Base-by-base conservation (phyloP, 2,113 vertebrate genomes). In the Leptobrachium ailaonicum region DNA sequence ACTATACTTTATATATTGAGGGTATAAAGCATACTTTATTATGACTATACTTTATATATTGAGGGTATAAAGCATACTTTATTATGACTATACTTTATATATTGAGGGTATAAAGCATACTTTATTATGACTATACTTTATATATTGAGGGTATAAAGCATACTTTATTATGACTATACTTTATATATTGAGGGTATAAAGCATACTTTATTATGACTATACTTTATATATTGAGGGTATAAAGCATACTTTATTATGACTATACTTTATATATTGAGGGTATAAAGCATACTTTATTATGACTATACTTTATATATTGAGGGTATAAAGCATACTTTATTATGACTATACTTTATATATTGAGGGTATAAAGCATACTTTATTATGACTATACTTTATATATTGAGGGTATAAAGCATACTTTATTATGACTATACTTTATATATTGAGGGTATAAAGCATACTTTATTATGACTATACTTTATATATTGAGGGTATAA, bases 341-440 rank as follows among this genome's bases (percentile, higher is more conserved):
- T 32, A 69, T 58, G 41, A 75, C 32, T 76, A n/a, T 67, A 80
- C 47, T 73, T 60, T 64, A 9, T 60, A 41, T 41, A 63, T 8
- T 71, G 42, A 78, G 13, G 41, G 66, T 40, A 41, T 42, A 32
- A 20, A 67, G 62, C 47, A 50, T 50, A 50, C 4, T 50, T 4
- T 12, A 60, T 13, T 0, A 60, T 14, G 10, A 60, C 20, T 32
- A 74, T 67, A 80, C 47, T 73, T 60, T 64, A 10, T 60, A 41
- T 41, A 63, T 8, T 71, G 42, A 78, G 13, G 41, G 66, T 40
- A 41, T 42, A 32, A 20, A 67, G 62, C 47, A 50, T 68, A 8
- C n/a, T 77, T 68, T 58, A 32, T 32, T 32, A 69, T 58, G 41
- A 75, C 32, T 76, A n/a, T 67, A 80, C 47, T 73, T 60, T 64